phyloP scores from a whole-genome alignment of 2,888 invertebrate species.

The Iselma pallidipennis region DNA sequence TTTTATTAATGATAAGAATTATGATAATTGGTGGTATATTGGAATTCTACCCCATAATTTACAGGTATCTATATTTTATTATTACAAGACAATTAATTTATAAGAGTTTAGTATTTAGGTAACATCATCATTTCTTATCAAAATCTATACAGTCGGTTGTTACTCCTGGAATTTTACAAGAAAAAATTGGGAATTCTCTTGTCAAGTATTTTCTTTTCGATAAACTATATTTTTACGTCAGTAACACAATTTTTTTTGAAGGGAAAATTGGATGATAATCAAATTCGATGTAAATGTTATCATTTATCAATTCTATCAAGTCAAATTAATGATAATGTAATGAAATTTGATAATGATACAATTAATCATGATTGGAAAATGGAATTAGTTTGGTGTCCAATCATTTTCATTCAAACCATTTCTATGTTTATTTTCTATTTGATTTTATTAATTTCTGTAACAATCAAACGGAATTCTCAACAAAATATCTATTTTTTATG shows the following conservation, averaged over 20 bases:
- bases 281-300: conserved; percentile 7
- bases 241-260: neutral
- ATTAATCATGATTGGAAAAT: conserved; percentile 27
- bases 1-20: conserved; percentile 2
- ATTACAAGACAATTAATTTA: neutral
- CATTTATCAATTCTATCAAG: conserved; percentile 13
- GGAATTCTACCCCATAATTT: neutral
- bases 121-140: neutral
- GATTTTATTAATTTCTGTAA: conserved; percentile 13
- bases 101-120: neutral
- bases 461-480: neutral
- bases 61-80: neutral
- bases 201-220: neutral
- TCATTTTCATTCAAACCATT: conserved; percentile 29
- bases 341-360: conserved; percentile 22
- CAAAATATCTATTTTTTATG: conserved; percentile 6
- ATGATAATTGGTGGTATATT: conserved; percentile 16
- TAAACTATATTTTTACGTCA: too few species aligned
- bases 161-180: conserved; percentile 10
- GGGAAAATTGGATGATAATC: neutral
- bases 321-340: conserved; percentile 25
- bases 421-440: conserved; percentile 31
- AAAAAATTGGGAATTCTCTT: conserved; percentile 17
- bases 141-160: conserved; percentile 13
- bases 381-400: conserved; percentile 24